Base-by-base conservation (phyloP, 2,113 vertebrate genomes). In the Sprattus sprattus region DNA sequence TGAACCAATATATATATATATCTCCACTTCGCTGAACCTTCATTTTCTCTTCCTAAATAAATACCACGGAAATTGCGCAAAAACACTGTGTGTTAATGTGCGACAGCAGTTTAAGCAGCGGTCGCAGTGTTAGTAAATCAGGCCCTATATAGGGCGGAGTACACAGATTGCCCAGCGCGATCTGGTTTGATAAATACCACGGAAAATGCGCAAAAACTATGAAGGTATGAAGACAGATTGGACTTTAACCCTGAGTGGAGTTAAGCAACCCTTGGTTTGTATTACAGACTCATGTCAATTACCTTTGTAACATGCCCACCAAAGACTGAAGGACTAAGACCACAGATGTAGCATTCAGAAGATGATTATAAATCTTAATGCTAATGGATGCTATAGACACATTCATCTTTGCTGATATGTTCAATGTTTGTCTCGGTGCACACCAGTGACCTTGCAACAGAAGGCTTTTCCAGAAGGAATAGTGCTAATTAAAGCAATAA, bases 391-490 rank as follows among this genome's bases (percentile, higher is more conserved):
- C 25, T 71, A 64, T 25, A n/a, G 20, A 64, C 22, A 64, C 60
- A 64, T 64, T 64, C 9, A 64, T 32, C 64, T 71, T 32, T 32
- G 25, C 64, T 32, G 39, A 39, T 39, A 39, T 39, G 39, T 39
- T 39, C 39, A 39, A 39, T 39, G 39, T 39, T 39, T 39, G 39
- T 39, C 39, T 39, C 39, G 2, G 39, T 39, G 64, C 28, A 32
- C 64, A 67, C 64, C 25, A 78, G 71, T 28, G 71, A 3, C 71
- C 28, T 4, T 39, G 28, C 10, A 78, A 78, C 67, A 75, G 67
- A 32, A 78, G 71, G 11, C 71, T 78, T 78, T 78, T 78, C 71
- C 71, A 78, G 71, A 39, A 78, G 71, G 71, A 32, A 32, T 78
- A 32, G 25, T 11, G 3, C 71, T 71, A 71, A 71, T 71, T 71